Evolutionary conservation across 1,140 invertebrate genomes (phyloP).

Genomic region (Cecropterus lyciades): DNA sequence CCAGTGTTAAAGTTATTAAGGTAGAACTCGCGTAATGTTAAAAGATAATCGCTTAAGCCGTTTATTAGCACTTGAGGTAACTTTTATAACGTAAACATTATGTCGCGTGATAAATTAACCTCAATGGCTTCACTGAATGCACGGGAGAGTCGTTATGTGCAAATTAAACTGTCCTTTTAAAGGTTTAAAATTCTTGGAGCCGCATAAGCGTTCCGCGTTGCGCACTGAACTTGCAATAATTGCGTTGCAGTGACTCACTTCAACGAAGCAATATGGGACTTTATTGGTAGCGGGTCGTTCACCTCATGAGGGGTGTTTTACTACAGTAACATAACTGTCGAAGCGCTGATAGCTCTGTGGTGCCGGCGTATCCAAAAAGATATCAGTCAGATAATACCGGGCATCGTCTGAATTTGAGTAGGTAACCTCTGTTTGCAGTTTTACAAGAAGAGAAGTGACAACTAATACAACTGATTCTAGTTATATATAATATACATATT

Average conservation of each 20-base stretch:
- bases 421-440: too few species aligned
- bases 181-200: conserved; percentile 40
- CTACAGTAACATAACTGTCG: conserved; percentile 1
- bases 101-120: conserved; percentile 33
- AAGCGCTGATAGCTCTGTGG: neutral
- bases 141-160: conserved; percentile 25
- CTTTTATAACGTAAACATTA: conserved; percentile 12
- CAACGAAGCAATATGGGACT: conserved; percentile 44
- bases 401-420: neutral
- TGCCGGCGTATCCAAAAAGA: neutral
- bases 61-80: neutral
- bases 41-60: neutral
- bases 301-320: conserved; percentile 45
- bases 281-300: conserved; percentile 54
- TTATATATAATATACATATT: too few species aligned
- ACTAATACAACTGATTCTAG: too few species aligned
- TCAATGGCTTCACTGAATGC: conserved; percentile 30
- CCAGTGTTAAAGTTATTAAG: neutral
- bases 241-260: conserved; percentile 54
- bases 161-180: conserved; percentile 30
- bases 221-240: conserved; percentile 51
- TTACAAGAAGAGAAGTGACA: too few species aligned
- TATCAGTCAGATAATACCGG: neutral
- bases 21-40: neutral
- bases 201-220: conserved; percentile 39